Evolutionary conservation across 2,797 vertebrate genomes (phyloP), one percentile per base, ranked within the genome.

Genomic region (Amblyraja radiata): DNA sequence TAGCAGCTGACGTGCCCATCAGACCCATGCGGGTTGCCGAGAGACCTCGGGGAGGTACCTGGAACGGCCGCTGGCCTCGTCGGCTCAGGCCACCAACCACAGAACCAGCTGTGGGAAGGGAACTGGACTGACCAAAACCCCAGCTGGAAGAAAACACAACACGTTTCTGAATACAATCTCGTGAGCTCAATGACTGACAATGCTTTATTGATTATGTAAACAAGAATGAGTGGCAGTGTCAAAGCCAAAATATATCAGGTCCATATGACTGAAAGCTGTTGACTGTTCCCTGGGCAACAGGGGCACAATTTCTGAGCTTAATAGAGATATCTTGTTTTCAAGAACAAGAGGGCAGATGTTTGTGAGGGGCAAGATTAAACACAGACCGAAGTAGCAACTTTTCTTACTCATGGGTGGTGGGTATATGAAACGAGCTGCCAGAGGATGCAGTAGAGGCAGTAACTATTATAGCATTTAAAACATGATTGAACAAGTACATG

Each of bases 41-140:
- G 86, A 98, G 96, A 93, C 97, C 97, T 71, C 98, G 97, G 28
- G 98, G 97, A 94, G 98, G 97, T 97, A 98, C 97, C 94, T 96
- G 98, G 95, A 99, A 98, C 95, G 96, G 97, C 94, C 98, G 97
- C 94, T 97, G 97, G 84, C 97, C 98, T 93, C 98, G 95, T 28
- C 98, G 97, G 79, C 96, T 97, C 94, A 98, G 97, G 92, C 97
- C 96, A 96, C 97, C 97, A 95, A 97, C 97, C 97, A 98, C 98
- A 98, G 98, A 99, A 94, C 98, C 98, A 95, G 98, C 98, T 98
- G 98, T 98, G 97, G 98, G 98, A 96, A 99, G 97, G 80, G 98
- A 99, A 96, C 98, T 98, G 94, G 98, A 98, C 94, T 93, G 93
- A 71, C 98, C 98, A 80, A 98, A 99, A 18, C 97, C 97, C 98